Conservation (phyloP, 2,113 vertebrate genomes). For the Lepisosteus oculatus region DNA sequence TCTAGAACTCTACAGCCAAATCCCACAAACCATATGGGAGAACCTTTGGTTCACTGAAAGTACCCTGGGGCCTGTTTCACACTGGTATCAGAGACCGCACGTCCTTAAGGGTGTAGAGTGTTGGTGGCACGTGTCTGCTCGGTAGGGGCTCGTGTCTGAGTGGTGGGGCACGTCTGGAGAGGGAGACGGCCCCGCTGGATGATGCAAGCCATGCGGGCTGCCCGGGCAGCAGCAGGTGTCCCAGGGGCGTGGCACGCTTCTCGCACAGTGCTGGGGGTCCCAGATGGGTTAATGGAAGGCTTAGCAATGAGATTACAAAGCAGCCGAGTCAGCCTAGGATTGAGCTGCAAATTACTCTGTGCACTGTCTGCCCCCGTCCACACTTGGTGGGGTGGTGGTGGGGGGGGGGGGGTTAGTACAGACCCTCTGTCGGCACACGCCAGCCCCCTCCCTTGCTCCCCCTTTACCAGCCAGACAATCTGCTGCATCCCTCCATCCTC, state of each 20-base stretch:
- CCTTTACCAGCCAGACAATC: slow-evolving; percentile 19
- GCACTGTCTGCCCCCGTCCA: slow-evolving; percentile 67
- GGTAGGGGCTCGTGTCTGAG: slow-evolving; percentile 15
- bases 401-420: slow-evolving; percentile 5
- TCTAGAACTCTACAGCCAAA: no score
- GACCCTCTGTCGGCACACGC: slow-evolving; percentile 14
- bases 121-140: slow-evolving; percentile 5
- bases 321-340: slow-evolving; percentile 85
- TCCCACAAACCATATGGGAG: no score
- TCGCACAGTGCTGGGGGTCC: slow-evolving; percentile 66
- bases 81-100: no score
- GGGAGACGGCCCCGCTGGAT: slow-evolving; percentile 49
- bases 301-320: slow-evolving; percentile 97
- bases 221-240: slow-evolving; percentile 33
- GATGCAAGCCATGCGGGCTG: slow-evolving; percentile 47
- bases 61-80: no score
- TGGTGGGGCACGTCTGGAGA: slow-evolving; percentile 35
- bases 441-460: neutral
- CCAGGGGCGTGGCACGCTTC: slow-evolving; percentile 45
- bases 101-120: neutral
- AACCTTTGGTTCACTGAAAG: no score
- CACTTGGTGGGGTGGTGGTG: slow-evolving; percentile 51
- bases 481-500: slow-evolving; percentile 22
- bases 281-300: slow-evolving; percentile 93
- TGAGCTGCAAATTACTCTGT: slow-evolving; percentile 79